Evolutionary conservation across 2,113 vertebrate species (phyloP).

Genomic region (Stegostoma tigrinum): DNA sequence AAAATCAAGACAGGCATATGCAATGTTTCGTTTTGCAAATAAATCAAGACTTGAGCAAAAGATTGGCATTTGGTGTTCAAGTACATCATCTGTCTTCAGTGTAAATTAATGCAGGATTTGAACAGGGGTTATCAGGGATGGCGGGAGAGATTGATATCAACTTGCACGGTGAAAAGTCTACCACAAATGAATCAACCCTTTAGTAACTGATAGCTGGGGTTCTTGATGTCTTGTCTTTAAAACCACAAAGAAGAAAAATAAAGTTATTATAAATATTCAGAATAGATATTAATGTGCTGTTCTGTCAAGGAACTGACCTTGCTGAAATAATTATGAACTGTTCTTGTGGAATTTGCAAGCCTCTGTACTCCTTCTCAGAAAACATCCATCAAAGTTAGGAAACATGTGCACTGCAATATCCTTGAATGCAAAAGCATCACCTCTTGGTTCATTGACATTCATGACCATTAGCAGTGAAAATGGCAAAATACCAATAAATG

Average conservation of each 20-base stretch:
- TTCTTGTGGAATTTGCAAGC: constrained; percentile 24
- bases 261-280: constrained; percentile 14
- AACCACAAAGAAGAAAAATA: neutral
- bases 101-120: neutral
- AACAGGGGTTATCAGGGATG: neutral
- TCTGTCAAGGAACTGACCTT: constrained; percentile 30
- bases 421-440: neutral
- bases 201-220: neutral
- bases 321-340: constrained; percentile 30
- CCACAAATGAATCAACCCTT: neutral
- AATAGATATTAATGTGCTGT: constrained; percentile 28
- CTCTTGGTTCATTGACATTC: constrained; percentile 21
- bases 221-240: neutral
- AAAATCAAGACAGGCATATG: neutral
- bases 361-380: constrained; percentile 6
- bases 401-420: neutral
- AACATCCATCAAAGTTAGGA: constrained; percentile 23
- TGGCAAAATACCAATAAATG: neutral
- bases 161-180: neutral
- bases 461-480: neutral
- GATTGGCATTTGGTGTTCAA: neutral
- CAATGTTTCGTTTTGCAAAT: neutral
- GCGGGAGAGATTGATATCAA: neutral
- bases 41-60: neutral
- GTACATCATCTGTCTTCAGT: neutral